Evolutionary conservation across 2,888 invertebrate species (phyloP), one percentile per base, ranked within the genome.

Genomic region (Sepioteuthis lessoniana): DNA sequence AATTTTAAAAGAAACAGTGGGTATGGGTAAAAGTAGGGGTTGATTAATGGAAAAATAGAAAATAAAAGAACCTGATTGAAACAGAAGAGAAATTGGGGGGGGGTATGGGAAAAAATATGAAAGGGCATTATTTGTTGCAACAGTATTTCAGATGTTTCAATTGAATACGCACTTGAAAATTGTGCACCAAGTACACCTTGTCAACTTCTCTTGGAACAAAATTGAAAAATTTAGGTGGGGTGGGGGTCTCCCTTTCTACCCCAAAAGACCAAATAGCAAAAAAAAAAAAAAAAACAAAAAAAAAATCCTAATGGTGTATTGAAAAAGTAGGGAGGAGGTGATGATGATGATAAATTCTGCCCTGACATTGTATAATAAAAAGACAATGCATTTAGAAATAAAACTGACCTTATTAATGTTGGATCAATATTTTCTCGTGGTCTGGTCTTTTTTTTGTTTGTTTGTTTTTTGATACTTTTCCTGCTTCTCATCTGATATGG

Each of bases 361-460:
- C 76, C 76, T 76, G 0, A 76, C 76, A 76, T 31, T 76, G 76
- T n/a, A n/a, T 76, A n/a, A 76, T 76, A 76, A 76, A 76, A 76
- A 76, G 31, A 76, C 31, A 76, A 76, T 76, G 31, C 76, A 76
- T 76, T 76, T 76, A n/a, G 76, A n/a, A 76, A 76, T 76, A 76
- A 76, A 76, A 76, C n/a, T 76, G 76, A 76, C 76, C 76, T 76
- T n/a, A 76, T 76, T n/a, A 76, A 76, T n/a, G 76, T 76, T n/a
- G 76, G 10, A 76, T 76, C 76, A 16, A 76, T 76, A 76, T 76
- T 31, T n/a, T 76, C 76, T n/a, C n/a, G 31, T 55, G 55, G 55
- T 55, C 25, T 25, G 21, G 21, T 25, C 55, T 55, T 55, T 55
- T 55, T 25, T n/a, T n/a, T n/a, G n/a, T n/a, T n/a, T n/a, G n/a